Evolutionary conservation across 2,888 invertebrate species (phyloP).

Genomic region (Drepanosiphum platanoidis): DNA sequence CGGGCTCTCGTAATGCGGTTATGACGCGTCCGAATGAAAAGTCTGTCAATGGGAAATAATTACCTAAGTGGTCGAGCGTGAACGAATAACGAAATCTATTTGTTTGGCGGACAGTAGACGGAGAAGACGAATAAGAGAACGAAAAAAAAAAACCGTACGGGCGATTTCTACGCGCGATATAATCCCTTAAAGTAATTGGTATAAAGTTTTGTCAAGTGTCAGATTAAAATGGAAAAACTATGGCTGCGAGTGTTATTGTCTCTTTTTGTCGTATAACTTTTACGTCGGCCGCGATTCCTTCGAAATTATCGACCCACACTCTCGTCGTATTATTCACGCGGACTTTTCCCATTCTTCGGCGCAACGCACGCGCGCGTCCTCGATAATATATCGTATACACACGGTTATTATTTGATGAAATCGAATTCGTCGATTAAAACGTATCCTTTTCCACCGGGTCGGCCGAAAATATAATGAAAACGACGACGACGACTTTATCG

Average conservation of each 20-base stretch:
- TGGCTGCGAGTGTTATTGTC: background rate
- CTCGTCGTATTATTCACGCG: background rate
- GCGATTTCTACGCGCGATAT: background rate
- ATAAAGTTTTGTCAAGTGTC: conserved; percentile 12
- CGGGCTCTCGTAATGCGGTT: background rate
- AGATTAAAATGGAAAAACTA: background rate
- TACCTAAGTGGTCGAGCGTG: background rate
- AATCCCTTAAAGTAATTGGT: background rate
- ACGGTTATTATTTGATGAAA: no score
- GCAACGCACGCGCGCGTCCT: background rate
- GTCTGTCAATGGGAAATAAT: conserved; percentile 7
- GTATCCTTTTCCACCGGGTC: no score
- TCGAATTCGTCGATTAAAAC: no score
- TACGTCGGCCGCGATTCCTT: background rate
- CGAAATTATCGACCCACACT: conserved; percentile 8
- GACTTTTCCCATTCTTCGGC: background rate
- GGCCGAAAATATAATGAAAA: no score
- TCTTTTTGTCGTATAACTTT: background rate
- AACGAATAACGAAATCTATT: background rate
- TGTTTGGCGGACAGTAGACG: background rate
- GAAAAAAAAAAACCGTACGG: background rate
- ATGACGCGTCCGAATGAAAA: background rate
- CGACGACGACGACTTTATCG: no score
- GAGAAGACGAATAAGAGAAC: background rate
- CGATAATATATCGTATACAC: background rate